These are phyloP conservation scores for Epizoanthus fatuus DNA, from an alignment of 92 coral and sea anemone genomes.

Conservation along the genomic window DNA sequence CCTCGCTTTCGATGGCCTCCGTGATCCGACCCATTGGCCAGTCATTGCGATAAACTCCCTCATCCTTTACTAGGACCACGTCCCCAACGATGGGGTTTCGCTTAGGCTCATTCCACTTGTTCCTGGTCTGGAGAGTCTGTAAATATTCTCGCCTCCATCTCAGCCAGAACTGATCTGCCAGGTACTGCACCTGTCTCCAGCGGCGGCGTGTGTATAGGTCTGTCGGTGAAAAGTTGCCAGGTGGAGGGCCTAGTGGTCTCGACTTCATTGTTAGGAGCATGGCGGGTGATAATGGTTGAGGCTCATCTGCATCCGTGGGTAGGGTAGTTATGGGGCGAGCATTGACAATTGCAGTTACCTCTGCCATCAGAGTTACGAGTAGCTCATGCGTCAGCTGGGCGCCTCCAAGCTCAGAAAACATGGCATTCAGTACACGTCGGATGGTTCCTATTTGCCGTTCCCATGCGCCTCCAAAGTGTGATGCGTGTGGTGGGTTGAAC, in stretches of 20 bases:
- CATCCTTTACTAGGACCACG: conserved; percentile 39
- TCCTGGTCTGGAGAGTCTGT: conserved; percentile 17
- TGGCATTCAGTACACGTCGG: conserved; percentile 21
- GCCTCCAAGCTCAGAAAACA: conserved; percentile 22
- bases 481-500: conserved; percentile 18
- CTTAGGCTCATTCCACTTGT: conserved; percentile 30
- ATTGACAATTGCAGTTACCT: conserved; percentile 8
- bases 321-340: conserved; percentile 14
- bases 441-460: conserved; percentile 6
- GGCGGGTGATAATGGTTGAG: conserved; percentile 17
- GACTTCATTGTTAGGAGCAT: conserved; percentile 27
- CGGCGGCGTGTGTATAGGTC: conserved; percentile 21
- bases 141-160: conserved; percentile 41
- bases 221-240: conserved; percentile 23
- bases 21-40: conserved; percentile 36
- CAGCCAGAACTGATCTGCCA: conserved; percentile 41
- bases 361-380: conserved; percentile 26
- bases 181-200: conserved; percentile 45
- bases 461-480: not conserved
- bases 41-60: conserved; percentile 13
- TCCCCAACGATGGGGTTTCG: conserved; percentile 8
- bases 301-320: conserved; percentile 8
- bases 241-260: conserved; percentile 29
- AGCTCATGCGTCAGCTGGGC: conserved; percentile 35
- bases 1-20: conserved; percentile 40